Evolutionary conservation across 2,113 vertebrate genomes (phyloP).

Genomic region (Egretta garzetta): DNA sequence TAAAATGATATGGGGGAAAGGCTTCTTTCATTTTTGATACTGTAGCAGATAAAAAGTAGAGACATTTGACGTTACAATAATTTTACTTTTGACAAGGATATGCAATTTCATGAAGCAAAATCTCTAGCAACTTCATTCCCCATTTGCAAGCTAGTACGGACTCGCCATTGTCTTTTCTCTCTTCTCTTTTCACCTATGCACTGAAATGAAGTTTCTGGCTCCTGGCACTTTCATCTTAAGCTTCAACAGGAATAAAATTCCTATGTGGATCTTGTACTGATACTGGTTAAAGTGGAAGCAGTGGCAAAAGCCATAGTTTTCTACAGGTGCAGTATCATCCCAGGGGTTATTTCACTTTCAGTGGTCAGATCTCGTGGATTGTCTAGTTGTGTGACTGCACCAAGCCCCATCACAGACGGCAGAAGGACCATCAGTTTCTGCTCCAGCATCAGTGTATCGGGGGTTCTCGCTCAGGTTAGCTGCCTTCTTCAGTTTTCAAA

Average conservation of each 20-base stretch:
- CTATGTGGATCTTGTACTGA: neutral
- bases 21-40: neutral
- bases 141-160: neutral
- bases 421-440: neutral
- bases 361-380: neutral
- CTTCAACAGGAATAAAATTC: neutral
- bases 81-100: neutral
- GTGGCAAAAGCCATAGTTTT: neutral
- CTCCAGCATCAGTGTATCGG: rapidly evolving
- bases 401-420: neutral
- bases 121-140: neutral
- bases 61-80: neutral
- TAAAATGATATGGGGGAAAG: neutral
- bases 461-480: neutral
- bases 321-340: neutral
- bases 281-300: neutral
- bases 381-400: neutral
- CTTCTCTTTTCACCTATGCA: neutral
- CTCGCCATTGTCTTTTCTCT: neutral
- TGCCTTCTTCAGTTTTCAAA: neutral
- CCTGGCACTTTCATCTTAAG: neutral
- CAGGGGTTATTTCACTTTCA: neutral
- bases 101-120: neutral
- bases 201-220: neutral
- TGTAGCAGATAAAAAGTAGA: neutral